phyloP scores from a whole-genome alignment of 2,113 vertebrate species.

The rabbit (Oryctolagus cuniculus) region mOryCun1.1 NC_091443.1:44921501-44922000 shows the following conservation, averaged over 20 bases:
- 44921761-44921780: not conserved
- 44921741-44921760: slow-evolving; percentile 45
- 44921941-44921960: slow-evolving; percentile 49
- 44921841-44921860: slow-evolving; percentile 16
- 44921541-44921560: slow-evolving; percentile 55
- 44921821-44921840: not conserved
- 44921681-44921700: slow-evolving; percentile 47
- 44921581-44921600: slow-evolving; percentile 32
- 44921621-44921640: slow-evolving; percentile 64
- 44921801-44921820: not conserved
- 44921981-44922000: slow-evolving; percentile 66
- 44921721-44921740: not conserved
- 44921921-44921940: slow-evolving; percentile 62
- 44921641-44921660: not conserved
- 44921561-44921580: slow-evolving; percentile 27
- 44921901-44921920: not conserved
- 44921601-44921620: slow-evolving; percentile 33
- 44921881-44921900: not conserved
- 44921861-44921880: slow-evolving; percentile 43
- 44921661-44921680: slow-evolving; percentile 29
- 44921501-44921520: slow-evolving; percentile 39
- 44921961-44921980: slow-evolving; percentile 51
- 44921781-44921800: slow-evolving; percentile 55
- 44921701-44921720: slow-evolving; percentile 19
- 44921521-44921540: slow-evolving; percentile 18